Evolutionary conservation across 2,113 vertebrate genomes (phyloP), one percentile per base, ranked within the genome.

Genomic region (Callipepla californica): DNA sequence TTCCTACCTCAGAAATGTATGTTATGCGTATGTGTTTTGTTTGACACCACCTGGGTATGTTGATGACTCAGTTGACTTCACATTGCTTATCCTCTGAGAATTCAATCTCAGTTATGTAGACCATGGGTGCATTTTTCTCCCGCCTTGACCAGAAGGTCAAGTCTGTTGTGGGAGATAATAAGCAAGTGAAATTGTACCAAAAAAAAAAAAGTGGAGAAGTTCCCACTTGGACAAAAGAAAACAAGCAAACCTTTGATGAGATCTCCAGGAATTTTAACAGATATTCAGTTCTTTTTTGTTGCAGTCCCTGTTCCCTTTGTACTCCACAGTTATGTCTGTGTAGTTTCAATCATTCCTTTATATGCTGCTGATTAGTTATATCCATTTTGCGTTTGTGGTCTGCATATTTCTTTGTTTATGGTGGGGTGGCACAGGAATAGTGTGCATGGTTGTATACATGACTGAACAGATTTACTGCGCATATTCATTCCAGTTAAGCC

Each of bases 221-320:
- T 14, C 1, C 26, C 9, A 66, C 83, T 86, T 80, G 44, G 23
- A 3, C 36, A 18, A 36, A 86, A 50, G n/a, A 66, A n/a, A 69
- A 51, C 4, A 11, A 32, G 1, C 5, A 7, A 4, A 4, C 20
- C 20, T 12, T 44, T 18, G 4, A 18, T 47, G 6, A 55, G 38
- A 4, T 15, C 21, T 47, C 47, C 30, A 30, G 3, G 16, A 47
- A 7, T 26, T 48, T 9, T 32, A 6, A 1, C 2, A 4, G 23
- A 11, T 21, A 7, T 36, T 69, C 5, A 1, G 0, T 26, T 23
- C 16, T 26, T 4, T 7, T 25, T 72, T 47, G 25, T 30, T 40
- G 62, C 51, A 76, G 38, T 66, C 13, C 21, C 50, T 0, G 0
- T 53, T 40, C 9, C 32, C n/a, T 74, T 30, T 0, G 0, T 57